Evolutionary conservation across 2,888 invertebrate species (phyloP), one percentile per base, ranked within the genome.

Genomic region (Caenorhabditis sp.): DNA sequence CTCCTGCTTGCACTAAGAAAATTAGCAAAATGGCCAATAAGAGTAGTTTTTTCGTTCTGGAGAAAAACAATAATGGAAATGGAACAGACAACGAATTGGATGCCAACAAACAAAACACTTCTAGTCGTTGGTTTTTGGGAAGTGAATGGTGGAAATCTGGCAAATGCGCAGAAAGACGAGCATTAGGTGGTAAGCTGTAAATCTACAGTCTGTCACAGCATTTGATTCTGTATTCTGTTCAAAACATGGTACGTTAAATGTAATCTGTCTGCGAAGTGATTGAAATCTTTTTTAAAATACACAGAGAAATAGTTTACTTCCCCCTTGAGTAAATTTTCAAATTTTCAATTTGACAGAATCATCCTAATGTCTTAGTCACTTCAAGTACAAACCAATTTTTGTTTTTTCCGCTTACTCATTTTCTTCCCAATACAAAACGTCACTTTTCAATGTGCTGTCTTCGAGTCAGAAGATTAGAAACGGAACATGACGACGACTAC

Each of bases 291-390:
- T 32, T 32, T 32, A 32, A 4, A 32, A 32, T 32, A n/a, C n/a
- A n/a, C n/a, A n/a, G n/a, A n/a, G n/a, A n/a, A n/a, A n/a, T n/a
- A n/a, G n/a, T n/a, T n/a, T n/a, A n/a, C n/a, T n/a, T n/a, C n/a
- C n/a, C n/a, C n/a, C n/a, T 32, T 9, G 32, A 32, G 32, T 6
- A 32, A 32, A 4, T 32, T 32, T 32, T 32, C 32, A 4, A 32
- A 6, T 32, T 47, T 47, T 13, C 40, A 40, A 32, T 2, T 4
- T 47, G 18, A 47, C 5, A 28, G 28, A 55, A 55, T 28, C 18
- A 55, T 55, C 55, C 26, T 28, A 15, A 28, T n/a, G 15, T 28
- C 55, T 55, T 55, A 55, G 55, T 55, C 55, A 55, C 55, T n/a
- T 55, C 18, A 8, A 55, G 55, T 55, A 55, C 55, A 28, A 22